These are phyloP conservation scores for Drosophila suzukii DNA, from an alignment of 1,140 invertebrate species.

Conservation along the genomic window DNA sequence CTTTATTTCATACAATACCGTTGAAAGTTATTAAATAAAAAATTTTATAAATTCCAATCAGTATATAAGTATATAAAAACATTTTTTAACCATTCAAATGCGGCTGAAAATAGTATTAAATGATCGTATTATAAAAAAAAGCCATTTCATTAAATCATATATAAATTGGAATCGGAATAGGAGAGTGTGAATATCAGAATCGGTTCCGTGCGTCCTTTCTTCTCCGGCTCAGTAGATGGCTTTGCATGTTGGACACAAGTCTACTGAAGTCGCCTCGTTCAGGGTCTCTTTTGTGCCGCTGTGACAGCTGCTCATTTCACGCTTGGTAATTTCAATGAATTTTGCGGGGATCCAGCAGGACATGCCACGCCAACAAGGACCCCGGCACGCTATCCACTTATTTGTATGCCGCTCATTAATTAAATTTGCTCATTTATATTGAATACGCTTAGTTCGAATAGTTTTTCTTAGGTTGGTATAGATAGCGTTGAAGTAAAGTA, in stretches of 20 bases:
- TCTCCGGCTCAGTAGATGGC: conserved; percentile 10
- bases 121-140: no score
- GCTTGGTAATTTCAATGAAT: conserved; percentile 82
- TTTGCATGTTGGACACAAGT: conserved; percentile 40
- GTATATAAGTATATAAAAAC: no score
- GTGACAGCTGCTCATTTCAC: conserved; percentile 82
- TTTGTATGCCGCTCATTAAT: conserved; percentile 68
- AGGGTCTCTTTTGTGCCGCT: conserved; percentile 65
- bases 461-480: not conserved
- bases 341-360: conserved; percentile 34
- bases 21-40: no score
- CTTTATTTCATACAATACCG: no score
- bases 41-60: no score
- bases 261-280: conserved; percentile 34
- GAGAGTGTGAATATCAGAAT: conserved; percentile 10
- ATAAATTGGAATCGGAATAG: not conserved
- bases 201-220: conserved; percentile 4
- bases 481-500: not conserved
- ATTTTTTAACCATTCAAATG: no score
- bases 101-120: no score
- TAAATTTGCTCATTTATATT: conserved; percentile 55
- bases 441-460: conserved; percentile 39
- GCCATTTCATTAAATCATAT: no score
- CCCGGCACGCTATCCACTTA: conserved; percentile 44
- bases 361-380: conserved; percentile 29